Conservation (phyloP, 2,797 vertebrate genomes). For the Fratercula arctica region DNA sequence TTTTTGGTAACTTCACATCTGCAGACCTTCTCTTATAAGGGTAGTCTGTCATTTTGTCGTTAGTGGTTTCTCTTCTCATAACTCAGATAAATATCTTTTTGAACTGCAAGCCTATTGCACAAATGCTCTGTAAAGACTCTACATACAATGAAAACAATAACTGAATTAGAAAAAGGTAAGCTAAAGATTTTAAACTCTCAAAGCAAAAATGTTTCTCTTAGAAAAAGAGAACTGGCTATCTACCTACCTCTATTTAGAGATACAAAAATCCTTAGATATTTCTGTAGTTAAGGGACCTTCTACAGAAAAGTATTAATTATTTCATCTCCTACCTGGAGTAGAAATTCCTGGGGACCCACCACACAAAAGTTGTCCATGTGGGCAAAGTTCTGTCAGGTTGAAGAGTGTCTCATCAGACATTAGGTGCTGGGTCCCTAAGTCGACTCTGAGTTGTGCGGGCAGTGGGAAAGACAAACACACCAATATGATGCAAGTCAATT, state of each 20-base stretch:
- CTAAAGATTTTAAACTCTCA: background rate
- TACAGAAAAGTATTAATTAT: background rate
- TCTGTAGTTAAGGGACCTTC: background rate
- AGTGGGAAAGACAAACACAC: too few species aligned
- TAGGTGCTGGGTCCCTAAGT: background rate
- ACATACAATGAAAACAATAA: background rate
- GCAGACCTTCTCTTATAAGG: background rate
- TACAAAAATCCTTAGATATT: background rate
- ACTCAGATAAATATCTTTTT: constrained; percentile 4
- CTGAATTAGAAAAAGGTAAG: background rate
- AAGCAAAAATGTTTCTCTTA: background rate
- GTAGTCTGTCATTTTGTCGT: constrained; percentile 9
- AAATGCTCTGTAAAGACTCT: background rate
- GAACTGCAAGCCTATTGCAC: background rate
- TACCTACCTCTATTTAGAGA: background rate
- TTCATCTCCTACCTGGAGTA: background rate
- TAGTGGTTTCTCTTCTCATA: background rate
- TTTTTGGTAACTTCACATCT: background rate
- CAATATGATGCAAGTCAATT: too few species aligned
- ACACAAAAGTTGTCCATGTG: background rate
- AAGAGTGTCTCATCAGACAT: background rate
- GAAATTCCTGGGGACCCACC: background rate
- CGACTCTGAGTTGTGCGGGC: too few species aligned
- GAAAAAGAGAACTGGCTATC: background rate
- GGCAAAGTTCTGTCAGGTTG: background rate